Conservation (phyloP, 30 jellyfish, hydroid and myxozoan species). For the Turritopsis dohrnii region DNA sequence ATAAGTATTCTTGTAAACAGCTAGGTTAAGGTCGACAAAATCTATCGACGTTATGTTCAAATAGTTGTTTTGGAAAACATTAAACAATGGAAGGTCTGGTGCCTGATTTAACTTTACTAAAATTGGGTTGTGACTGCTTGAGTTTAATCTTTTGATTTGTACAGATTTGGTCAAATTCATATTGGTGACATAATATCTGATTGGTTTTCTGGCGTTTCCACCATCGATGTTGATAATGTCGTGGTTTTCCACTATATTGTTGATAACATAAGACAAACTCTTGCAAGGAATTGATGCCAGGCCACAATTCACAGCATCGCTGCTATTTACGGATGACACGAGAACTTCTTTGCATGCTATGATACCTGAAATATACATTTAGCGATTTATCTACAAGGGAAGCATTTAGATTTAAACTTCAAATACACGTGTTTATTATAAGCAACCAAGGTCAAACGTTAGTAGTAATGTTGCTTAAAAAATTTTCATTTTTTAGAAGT, state of each 20-base stretch:
- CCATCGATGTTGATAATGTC: background rate
- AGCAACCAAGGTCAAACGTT: too few relatives aligned
- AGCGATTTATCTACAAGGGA: too few relatives aligned
- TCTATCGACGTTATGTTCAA: background rate
- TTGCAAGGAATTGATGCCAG: background rate
- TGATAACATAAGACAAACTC: background rate
- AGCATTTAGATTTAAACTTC: too few relatives aligned
- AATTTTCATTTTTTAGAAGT: too few relatives aligned
- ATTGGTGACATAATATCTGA: background rate
- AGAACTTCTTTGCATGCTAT: background rate
- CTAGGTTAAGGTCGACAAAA: background rate
- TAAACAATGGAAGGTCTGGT: background rate
- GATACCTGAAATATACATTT: too few relatives aligned
- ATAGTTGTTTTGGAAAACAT: background rate
- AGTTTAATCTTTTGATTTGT: background rate
- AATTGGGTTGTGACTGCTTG: background rate
- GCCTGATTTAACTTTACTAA: background rate
- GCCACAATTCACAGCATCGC: background rate
- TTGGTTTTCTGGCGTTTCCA: background rate
- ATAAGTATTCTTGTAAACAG: background rate
- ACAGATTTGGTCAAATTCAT: background rate
- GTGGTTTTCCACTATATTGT: background rate
- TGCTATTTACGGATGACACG: conserved; percentile 3
- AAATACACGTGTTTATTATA: too few relatives aligned
- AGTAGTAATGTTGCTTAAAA: too few relatives aligned